Conservation (phyloP, 2,888 invertebrate genomes). For the Hybos culiciformis region DNA sequence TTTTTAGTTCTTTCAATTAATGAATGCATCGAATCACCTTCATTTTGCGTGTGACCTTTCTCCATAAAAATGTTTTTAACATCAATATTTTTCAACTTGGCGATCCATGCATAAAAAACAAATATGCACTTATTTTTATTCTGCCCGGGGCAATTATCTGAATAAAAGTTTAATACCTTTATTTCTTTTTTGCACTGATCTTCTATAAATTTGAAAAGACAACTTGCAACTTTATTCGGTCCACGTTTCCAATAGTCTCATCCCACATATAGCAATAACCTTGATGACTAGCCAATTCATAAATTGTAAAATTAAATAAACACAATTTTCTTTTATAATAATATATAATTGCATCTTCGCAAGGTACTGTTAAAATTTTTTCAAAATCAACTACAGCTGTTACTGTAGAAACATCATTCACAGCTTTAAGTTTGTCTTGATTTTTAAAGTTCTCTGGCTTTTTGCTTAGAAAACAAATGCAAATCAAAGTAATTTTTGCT, state of each 20-base stretch:
- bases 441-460: conserved; percentile 1
- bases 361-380: conserved; percentile 13
- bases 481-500: background rate
- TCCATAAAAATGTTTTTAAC: conserved; percentile 13
- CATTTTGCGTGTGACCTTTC: conserved; percentile 15
- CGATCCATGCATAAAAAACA: conserved; percentile 7
- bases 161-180: conserved; percentile 12
- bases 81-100: conserved; percentile 8
- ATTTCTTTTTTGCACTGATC: background rate
- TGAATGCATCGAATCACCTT: conserved; percentile 15
- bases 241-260: conserved; percentile 17
- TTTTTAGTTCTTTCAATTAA: conserved; percentile 15
- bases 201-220: conserved; percentile 13
- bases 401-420: background rate
- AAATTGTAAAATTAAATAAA: conserved; percentile 13
- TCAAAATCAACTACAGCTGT: conserved; percentile 15
- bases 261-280: conserved; percentile 18
- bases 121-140: conserved; percentile 13
- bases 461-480: conserved; percentile 2
- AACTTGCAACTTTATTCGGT: conserved; percentile 18
- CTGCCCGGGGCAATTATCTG: too few species aligned
- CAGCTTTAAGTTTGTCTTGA: conserved; percentile 1
- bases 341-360: conserved; percentile 7
- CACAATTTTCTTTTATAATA: conserved; percentile 16
- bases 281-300: too few species aligned